Percentiles rank a stretch among this genome's conserved stretches.
phyloP scores from a whole-genome alignment of 2,888 invertebrate genomes.

The Oconnorella tubifera region DNA sequence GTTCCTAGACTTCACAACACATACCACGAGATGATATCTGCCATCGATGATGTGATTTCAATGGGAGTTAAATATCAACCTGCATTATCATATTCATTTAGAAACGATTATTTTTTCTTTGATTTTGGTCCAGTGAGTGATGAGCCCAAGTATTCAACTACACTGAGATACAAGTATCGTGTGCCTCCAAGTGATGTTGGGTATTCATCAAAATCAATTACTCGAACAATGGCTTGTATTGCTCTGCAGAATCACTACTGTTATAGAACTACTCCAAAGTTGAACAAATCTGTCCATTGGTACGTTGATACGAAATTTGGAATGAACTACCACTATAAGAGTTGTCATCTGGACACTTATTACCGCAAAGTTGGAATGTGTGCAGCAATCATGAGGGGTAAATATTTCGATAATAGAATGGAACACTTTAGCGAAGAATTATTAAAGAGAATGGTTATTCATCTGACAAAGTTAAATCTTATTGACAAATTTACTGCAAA shows the following conservation, averaged over 20 bases:
- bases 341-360: constrained; percentile 29
- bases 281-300: constrained; percentile 15
- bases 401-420: background rate
- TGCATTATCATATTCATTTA: constrained; percentile 23
- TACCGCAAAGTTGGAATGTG: constrained; percentile 17
- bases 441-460: background rate
- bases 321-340: constrained; percentile 31
- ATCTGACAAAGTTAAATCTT: no score
- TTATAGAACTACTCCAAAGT: constrained; percentile 12
- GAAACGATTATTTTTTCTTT: constrained; percentile 30
- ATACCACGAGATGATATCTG: constrained; percentile 19
- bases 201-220: constrained; percentile 28
- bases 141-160: constrained; percentile 22
- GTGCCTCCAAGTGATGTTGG: constrained; percentile 20
- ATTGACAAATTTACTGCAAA: no score
- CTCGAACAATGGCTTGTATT: constrained; percentile 21
- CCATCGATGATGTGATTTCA: constrained; percentile 1
- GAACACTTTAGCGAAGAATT: background rate
- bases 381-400: background rate
- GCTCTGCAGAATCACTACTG: constrained; percentile 33
- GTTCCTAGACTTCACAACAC: constrained; percentile 19
- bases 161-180: constrained; percentile 20
- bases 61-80: no score
- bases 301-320: constrained; percentile 17
- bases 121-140: constrained; percentile 20